Conservation (phyloP, 2,113 vertebrate species). For the Aegotheles bennettii region DNA sequence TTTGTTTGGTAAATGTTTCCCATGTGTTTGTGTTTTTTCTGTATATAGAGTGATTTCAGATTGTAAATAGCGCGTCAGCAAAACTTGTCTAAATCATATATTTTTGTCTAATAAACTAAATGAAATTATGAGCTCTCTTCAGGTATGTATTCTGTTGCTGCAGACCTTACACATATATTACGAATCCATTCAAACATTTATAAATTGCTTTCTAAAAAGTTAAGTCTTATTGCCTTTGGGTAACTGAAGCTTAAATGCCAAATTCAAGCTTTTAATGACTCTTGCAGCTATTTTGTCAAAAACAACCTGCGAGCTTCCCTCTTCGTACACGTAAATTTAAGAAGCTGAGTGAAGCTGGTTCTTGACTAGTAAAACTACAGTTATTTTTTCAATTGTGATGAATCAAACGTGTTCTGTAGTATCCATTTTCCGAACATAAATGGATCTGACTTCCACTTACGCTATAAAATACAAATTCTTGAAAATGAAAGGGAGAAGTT, state of each 20-base stretch:
- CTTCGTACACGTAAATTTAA: not conserved
- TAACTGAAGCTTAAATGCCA: not conserved
- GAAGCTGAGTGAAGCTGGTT: not conserved
- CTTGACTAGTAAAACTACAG: not conserved
- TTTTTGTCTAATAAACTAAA: conserved; percentile 99
- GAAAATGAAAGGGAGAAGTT: not conserved
- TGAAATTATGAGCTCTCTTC: conserved; percentile 77
- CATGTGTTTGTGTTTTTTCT: conserved; percentile 87
- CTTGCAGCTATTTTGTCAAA: not conserved
- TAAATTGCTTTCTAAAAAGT: not conserved
- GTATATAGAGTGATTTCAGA: conserved; percentile 97
- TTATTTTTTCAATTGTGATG: not conserved
- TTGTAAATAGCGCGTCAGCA: conserved; percentile 96
- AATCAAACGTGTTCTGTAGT: not conserved
- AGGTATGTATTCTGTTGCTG: conserved; percentile 45
- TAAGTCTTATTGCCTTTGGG: not conserved
- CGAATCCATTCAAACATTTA: not conserved
- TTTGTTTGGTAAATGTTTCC: conserved; percentile 84
- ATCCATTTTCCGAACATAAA: not conserved
- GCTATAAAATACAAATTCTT: not conserved
- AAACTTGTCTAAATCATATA: conserved; percentile 99
- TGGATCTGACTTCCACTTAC: not conserved
- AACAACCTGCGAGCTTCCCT: not conserved
- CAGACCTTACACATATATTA: not conserved
- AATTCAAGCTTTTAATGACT: not conserved